Evolutionary conservation across 2,797 vertebrate genomes (phyloP).

Genomic region (Trachurus trachurus): DNA sequence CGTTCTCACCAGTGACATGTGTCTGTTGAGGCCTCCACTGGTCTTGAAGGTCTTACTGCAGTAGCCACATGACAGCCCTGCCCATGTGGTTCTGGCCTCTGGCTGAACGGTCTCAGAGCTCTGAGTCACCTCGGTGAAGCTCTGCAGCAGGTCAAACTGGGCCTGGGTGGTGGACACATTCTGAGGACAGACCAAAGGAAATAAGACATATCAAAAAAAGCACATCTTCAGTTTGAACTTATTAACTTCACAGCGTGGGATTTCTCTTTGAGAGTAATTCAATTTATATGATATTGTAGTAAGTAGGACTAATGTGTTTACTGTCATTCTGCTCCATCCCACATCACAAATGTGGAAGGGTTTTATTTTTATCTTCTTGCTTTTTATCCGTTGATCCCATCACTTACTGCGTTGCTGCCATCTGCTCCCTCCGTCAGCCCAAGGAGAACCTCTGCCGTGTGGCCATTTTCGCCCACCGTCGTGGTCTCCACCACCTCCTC

Average conservation of each 20-base stretch:
- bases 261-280: neutral
- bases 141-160: slow-evolving; percentile 88
- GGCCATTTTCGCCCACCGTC: slow-evolving; percentile 83
- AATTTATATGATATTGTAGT: neutral
- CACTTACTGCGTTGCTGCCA: slow-evolving; percentile 73
- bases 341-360: neutral
- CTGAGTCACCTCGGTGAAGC: slow-evolving; percentile 85
- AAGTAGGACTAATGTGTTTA: neutral
- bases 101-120: slow-evolving; percentile 77
- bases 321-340: neutral
- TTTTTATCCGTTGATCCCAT: neutral
- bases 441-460: slow-evolving; percentile 83
- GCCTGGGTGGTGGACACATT: slow-evolving; percentile 81
- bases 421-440: slow-evolving; percentile 76
- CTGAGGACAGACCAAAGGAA: slow-evolving; percentile 74
- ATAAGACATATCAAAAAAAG: slow-evolving; percentile 54
- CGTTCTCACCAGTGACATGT: slow-evolving; percentile 87
- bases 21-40: slow-evolving; percentile 89
- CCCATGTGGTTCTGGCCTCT: slow-evolving; percentile 75
- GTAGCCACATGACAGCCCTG: slow-evolving; percentile 87
- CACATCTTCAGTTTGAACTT: slow-evolving; percentile 40
- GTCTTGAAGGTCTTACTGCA: slow-evolving; percentile 94
- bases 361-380: neutral
- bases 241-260: neutral
- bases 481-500: slow-evolving; percentile 90